A percentile compares a stretch with the other conserved stretches of the same genome.
Evolutionary conservation across 2,888 invertebrate species (phyloP).

Genomic region (Ennomos fuscantarius): DNA sequence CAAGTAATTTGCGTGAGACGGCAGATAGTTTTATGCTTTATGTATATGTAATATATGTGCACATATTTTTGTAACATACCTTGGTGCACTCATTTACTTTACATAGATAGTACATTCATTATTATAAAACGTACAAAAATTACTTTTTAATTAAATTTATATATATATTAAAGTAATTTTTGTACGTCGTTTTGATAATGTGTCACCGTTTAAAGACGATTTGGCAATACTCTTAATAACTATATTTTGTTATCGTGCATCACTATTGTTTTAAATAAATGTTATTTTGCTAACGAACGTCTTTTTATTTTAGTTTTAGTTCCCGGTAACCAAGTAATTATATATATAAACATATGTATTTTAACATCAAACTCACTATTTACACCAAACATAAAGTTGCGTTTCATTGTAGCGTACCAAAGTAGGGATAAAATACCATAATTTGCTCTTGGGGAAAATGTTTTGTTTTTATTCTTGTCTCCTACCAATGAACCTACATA

Average conservation of each 20-base stretch:
- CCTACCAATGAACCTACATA: too few species aligned
- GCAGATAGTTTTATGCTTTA: slow-evolving; percentile 21
- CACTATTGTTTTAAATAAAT: slow-evolving; percentile 37
- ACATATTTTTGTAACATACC: slow-evolving; percentile 18
- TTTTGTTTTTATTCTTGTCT: too few species aligned
- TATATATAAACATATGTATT: too few species aligned
- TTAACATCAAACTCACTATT: too few species aligned
- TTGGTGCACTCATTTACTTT: slow-evolving; percentile 29
- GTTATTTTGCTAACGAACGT: slow-evolving; percentile 40
- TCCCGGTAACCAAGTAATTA: too few species aligned
- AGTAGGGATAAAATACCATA: too few species aligned
- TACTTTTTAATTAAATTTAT: slow-evolving; percentile 23
- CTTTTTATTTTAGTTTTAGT: neutral
- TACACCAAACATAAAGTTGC: neutral
- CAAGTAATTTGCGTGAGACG: slow-evolving; percentile 18
- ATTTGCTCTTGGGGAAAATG: too few species aligned
- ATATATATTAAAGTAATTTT: slow-evolving; percentile 32
- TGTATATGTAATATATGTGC: slow-evolving; percentile 24
- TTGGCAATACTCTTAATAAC: slow-evolving; percentile 23
- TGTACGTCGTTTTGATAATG: slow-evolving; percentile 14
- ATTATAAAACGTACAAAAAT: too few species aligned
- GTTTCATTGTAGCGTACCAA: too few species aligned
- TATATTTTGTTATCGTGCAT: slow-evolving; percentile 25
- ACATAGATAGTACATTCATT: slow-evolving; percentile 8
- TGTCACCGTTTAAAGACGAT: slow-evolving; percentile 25